Evolutionary conservation across 2,888 invertebrate species (phyloP).

Genomic region (Endomychus coccineus): DNA sequence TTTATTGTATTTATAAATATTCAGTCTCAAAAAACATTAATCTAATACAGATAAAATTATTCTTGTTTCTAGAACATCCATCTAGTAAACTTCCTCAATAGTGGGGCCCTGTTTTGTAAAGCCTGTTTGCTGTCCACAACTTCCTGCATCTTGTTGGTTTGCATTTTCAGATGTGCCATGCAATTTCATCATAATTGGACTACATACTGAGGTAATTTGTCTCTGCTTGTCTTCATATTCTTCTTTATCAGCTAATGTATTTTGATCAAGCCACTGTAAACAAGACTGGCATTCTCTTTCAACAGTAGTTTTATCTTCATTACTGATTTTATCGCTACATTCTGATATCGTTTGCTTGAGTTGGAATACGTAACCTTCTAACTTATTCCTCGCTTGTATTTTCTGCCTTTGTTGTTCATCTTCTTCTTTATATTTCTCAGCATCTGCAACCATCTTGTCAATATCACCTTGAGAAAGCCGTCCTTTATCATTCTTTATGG

Average conservation of each 20-base stretch:
- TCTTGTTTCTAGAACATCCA: too few relatives aligned
- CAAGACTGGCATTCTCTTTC: conserved; percentile 50
- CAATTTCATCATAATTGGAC: conserved; percentile 56
- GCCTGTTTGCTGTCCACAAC: conserved; percentile 25
- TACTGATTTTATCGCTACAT: conserved; percentile 54
- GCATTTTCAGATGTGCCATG: too few relatives aligned
- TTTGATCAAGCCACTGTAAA: conserved; percentile 60
- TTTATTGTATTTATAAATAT: too few relatives aligned
- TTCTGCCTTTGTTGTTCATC: conserved; percentile 62
- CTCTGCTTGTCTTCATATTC: conserved; percentile 58
- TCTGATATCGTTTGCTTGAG: conserved; percentile 61
- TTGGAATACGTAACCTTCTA: conserved; percentile 63
- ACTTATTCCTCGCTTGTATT: conserved; percentile 61
- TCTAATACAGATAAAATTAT: too few relatives aligned
- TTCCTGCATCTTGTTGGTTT: too few relatives aligned
- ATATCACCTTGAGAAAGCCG: conserved; percentile 75
- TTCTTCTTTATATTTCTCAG: conserved; percentile 61
- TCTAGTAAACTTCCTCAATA: conserved; percentile 25
- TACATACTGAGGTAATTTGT: conserved; percentile 43
- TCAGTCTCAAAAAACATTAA: too few relatives aligned
- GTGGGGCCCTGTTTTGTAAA: conserved; percentile 20
- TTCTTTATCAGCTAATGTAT: conserved; percentile 58
- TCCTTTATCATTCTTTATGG: conserved; percentile 78
- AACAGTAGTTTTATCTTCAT: conserved; percentile 55
- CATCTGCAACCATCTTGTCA: conserved; percentile 70